phyloP scores from a whole-genome alignment of 2,113 vertebrate genomes.

The Ranitomeya imitator region DNA sequence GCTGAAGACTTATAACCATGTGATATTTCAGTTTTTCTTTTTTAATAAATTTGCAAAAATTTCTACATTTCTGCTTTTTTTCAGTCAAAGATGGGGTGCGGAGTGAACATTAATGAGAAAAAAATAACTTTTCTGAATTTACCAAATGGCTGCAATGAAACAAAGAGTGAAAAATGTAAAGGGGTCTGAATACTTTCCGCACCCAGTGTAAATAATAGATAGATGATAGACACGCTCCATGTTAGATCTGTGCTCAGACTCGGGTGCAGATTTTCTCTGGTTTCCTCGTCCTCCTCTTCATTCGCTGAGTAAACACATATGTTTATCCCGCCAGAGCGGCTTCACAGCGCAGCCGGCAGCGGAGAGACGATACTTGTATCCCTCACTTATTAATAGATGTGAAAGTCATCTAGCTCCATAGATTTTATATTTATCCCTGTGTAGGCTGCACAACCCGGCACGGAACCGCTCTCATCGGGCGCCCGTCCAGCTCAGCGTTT shows the following conservation, averaged over 20 bases:
- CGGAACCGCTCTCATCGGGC: not conserved
- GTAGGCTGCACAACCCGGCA: not conserved
- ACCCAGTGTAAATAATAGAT: too few relatives aligned
- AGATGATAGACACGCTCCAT: not conserved
- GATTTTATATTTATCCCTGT: conserved; percentile 44
- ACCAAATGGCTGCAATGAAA: too few relatives aligned
- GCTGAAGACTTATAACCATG: too few relatives aligned
- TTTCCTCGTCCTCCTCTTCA: not conserved
- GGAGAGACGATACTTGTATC: conserved; percentile 21
- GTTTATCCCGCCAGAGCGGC: conserved; percentile 14
- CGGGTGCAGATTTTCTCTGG: not conserved
- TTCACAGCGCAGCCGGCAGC: not conserved
- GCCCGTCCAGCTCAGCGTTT: not conserved
- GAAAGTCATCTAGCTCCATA: conserved; percentile 6
- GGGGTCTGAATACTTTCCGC: too few relatives aligned
- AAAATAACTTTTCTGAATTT: too few relatives aligned
- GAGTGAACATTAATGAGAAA: too few relatives aligned
- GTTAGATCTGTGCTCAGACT: not conserved
- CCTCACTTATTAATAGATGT: conserved; percentile 36
- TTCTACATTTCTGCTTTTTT: too few relatives aligned
- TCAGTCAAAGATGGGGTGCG: too few relatives aligned
- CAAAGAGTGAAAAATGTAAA: too few relatives aligned
- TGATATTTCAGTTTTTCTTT: too few relatives aligned
- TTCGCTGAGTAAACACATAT: conserved; percentile 31
- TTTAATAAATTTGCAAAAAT: too few relatives aligned